Conservation (phyloP, 2,888 invertebrate genomes). For the Scelioninae gen. 1 region DNA sequence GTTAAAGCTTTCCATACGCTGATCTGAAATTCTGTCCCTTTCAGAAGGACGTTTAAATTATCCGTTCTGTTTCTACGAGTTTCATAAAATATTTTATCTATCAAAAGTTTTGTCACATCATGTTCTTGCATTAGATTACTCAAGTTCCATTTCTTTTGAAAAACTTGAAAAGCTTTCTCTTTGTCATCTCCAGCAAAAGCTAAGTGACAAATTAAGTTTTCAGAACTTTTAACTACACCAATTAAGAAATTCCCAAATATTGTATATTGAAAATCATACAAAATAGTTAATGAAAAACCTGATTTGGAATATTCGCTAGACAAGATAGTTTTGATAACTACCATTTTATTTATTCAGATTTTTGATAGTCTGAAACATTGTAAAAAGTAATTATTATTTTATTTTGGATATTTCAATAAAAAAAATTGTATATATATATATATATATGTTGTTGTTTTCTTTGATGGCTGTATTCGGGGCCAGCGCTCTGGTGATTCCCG, state of each 20-base stretch:
- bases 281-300: conserved; percentile 69
- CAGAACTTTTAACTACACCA: conserved; percentile 64
- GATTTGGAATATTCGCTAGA: conserved; percentile 47
- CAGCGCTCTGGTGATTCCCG: no score
- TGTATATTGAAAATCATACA: conserved; percentile 74
- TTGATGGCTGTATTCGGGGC: no score
- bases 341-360: no score
- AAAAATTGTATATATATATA: no score
- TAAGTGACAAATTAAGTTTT: conserved; percentile 74
- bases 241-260: conserved; percentile 78
- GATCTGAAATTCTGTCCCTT: conserved; percentile 80
- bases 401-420: no score
- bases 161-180: conserved; percentile 57
- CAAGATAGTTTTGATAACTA: conserved; percentile 47
- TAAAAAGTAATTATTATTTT: no score
- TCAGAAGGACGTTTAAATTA: conserved; percentile 71
- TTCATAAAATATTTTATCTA: conserved; percentile 69
- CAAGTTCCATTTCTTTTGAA: conserved; percentile 74
- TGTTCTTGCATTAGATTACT: conserved; percentile 68
- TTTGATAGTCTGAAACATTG: no score
- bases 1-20: conserved; percentile 77
- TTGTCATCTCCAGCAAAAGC: conserved; percentile 71
- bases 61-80: conserved; percentile 14
- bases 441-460: no score
- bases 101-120: conserved; percentile 44